Base-by-base conservation (phyloP, 1,140 invertebrate species). In the Drosophila micromelanica region DNA sequence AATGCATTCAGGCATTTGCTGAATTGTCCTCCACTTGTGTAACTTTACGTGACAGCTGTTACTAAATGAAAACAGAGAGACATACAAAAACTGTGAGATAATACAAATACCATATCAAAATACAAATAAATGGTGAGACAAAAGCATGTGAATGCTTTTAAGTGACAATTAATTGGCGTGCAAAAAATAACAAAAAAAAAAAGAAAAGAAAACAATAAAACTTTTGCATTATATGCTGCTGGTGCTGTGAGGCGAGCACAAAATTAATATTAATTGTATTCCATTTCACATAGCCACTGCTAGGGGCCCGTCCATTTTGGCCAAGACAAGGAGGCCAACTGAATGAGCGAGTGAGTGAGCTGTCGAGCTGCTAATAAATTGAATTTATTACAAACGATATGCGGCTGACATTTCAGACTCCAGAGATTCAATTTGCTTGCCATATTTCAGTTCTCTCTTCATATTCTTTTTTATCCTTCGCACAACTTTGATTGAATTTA, bases 231-330 rank as follows among this genome's bases (percentile, higher is more conserved):
- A 72, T 76, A 75, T 71, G 60, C 61, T 49, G n/a, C 48, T 51
- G 32, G 7, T 35, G 32, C 1, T 52, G 30, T 35, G 51, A 70
- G 46, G 48, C 8, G 35, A 56, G 75, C 42, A 42, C 35, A 40
- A 82, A 89, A 87, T 87, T 76, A 87, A 79, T 89, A 87, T 87
- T 87, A 87, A 87, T 87, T 79, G 82, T 73, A 65, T 81, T 76
- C 30, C 77, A 77, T 67, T 69, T 76, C 60, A 78, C 55, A 71
- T 15, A 23, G 62, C 40, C 61, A 72, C 69, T 59, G 65, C 67
- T 72, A 72, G 69, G 54, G 54, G 20, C 27, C 38, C 52, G 54
- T 23, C 55, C 55, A 68, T 63, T 73, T 67, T 38, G 63, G 38
- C 37, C 54, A 61, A 73, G 71, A 72, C 71, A 54, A 56, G 61